Evolutionary conservation across 1,140 invertebrate genomes (phyloP), one percentile per base, ranked within the genome.

Genomic region (Pygmarrhopalites habei): DNA sequence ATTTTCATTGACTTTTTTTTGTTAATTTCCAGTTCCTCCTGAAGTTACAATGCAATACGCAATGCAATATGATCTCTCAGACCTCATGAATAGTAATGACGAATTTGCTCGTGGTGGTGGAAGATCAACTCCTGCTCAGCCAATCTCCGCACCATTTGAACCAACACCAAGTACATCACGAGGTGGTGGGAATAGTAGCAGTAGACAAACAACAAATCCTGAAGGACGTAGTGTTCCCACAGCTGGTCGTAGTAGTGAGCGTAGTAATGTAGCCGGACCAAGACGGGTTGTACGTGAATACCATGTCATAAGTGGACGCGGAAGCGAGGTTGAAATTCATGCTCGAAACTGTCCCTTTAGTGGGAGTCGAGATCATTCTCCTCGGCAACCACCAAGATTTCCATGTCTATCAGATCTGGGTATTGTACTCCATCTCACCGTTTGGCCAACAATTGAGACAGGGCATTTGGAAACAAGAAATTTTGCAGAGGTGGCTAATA

Each of bases 381-480:
- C 26, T 12, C 53, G 66, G 49, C 65, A 65, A 5, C 69, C 63
- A 25, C 55, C 69, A 39, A 58, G 69, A 58, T 64, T 70, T 60
- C 47, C 62, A 12, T 70, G 65, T 32, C 12, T 70, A 1, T 35
- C 63, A 5, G 69, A 70, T 29, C 43, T 67, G 52, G 69, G 69
- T 0, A 46, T 65, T 35, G 44, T 28, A 21, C 66, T 62, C 25
- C 17, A 29, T 14, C 46, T 70, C 12, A 61, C 58, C 10, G 47
- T 62, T 1, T 70, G 69, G 69, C 69, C 69, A 28, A 67, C 69
- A 17, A 49, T 51, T 26, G 69, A 70, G n/a, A 67, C 69, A 1
- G 69, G 66, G 4, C 32, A 58, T 15, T 58, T 59, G 32, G 53
- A 41, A 14, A 69, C 49, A 17, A 19, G 68, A 32, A 69, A 59